Evolutionary conservation across 2,113 vertebrate species (phyloP), one percentile per base, ranked within the genome.

Genomic region (Hystrix brachyura): DNA sequence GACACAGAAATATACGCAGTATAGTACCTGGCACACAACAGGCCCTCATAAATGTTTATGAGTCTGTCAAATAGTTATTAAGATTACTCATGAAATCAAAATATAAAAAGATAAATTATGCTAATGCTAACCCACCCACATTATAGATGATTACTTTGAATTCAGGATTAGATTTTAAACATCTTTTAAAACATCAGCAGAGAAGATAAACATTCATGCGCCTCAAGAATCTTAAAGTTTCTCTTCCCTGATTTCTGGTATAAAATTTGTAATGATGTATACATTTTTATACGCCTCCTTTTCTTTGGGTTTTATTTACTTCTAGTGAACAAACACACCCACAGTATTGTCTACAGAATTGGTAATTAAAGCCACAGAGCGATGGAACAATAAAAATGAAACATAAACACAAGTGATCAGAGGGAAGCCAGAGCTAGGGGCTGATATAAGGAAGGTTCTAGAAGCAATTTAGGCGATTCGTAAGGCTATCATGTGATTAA

Each of bases 231-330:
- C 76, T 64, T 76, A 69, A 55, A 78, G 76, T 80, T 90, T 94
- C 43, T 89, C 43, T 69, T 93, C 85, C 46, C 27, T 82, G 38
- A 91, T 57, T 96, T 96, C 51, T 82, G 83, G n/a, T 84, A 32
- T 82, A 84, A 95, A 87, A 92, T 95, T 74, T 55, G 4, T 71
- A 93, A 96, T 27, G 67, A 21, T 74, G 19, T 12, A 0, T 46
- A 38, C 64, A 21, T 55, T 85, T 87, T 89, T 65, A 14, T 72
- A 60, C 67, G 69, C 12, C 81, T 23, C 7, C 2, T 86, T 93
- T 90, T 87, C 48, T 92, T 96, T 91, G 32, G 57, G 67, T 72
- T 94, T 96, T 86, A 89, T 93, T 94, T 96, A 90, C 60, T 89
- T 91, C 87, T 69, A 94, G 27, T 79, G 86, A 97, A 91, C 25